Base-by-base conservation (phyloP, 2,888 invertebrate species). In the Synergus japonicus region DNA sequence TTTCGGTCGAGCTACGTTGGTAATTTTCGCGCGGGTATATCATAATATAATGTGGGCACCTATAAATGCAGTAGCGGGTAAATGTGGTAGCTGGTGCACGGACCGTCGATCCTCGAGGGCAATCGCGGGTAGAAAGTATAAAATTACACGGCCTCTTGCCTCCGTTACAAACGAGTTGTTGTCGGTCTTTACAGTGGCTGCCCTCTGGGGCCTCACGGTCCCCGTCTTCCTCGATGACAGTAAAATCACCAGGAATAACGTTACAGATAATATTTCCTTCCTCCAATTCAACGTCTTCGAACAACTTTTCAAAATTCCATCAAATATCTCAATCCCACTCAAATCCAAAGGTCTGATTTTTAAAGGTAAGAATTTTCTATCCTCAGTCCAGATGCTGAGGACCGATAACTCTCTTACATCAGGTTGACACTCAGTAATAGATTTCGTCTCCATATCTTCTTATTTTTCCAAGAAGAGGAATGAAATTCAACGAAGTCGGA, bases 101-200 rank as follows among this genome's bases (percentile, higher is more conserved):
- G 46, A 67, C 12, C 46, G 67, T 69, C 46, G 69, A 69, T 60
- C 76, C 76, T 76, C 41, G 49, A 43, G 76, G 76, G 76, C 76
- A 60, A 76, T 76, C 41, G 37, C 60, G 76, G 54, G 58, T 76
- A 76, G 67, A 67, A 67, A 67, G 76, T 76, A 66, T 66, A 76
- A 76, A 58, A 76, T 76, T 76, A 76, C 76, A 76, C 58, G 76
- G 76, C 58, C 43, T 76, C 58, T 76, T 76, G 22, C 58, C 58
- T 76, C 54, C 29, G 65, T 64, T 67, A 46, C 67, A 67, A 67
- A 67, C 67, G 44, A 46, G 44, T 67, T 46, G 44, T 67, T 46
- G 67, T 44, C 18, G 18, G 67, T 22, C 18, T 46, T 67, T 46
- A 67, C 22, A 67, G 22, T 22, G 12, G 18, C 44, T 43, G 46